Conservation (phyloP, 2,113 vertebrate genomes). For the Sylvietta virens region DNA sequence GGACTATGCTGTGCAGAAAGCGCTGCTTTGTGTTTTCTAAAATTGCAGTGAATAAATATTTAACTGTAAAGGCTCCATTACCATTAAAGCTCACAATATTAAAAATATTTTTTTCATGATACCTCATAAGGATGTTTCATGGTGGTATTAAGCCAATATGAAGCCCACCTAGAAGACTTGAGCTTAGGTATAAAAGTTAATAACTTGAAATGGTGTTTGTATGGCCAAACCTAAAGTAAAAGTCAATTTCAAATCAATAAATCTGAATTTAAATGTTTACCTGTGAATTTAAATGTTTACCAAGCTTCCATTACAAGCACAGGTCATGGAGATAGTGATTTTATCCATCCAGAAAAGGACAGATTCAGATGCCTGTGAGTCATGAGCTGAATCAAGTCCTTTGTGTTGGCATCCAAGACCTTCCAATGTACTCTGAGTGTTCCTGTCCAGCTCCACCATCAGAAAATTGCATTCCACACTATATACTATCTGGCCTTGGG, state of each 20-base stretch:
- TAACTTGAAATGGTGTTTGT: background rate
- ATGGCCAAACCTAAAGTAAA: background rate
- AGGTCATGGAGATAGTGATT: background rate
- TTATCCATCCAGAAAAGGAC: background rate
- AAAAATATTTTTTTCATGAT: background rate
- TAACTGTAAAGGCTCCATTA: background rate
- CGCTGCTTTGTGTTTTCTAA: background rate
- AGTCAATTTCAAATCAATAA: background rate
- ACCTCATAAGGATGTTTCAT: background rate
- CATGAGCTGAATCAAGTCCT: background rate
- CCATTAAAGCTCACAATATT: background rate
- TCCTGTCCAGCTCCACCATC: background rate
- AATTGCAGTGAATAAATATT: background rate
- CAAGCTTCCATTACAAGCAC: background rate
- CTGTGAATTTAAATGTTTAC: background rate
- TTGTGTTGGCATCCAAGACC: background rate
- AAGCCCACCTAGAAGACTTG: background rate
- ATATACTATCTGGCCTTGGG: background rate
- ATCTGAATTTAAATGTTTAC: background rate
- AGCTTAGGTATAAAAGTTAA: background rate
- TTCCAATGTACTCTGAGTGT: background rate
- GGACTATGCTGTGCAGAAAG: background rate
- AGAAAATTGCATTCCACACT: background rate
- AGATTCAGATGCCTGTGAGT: background rate
- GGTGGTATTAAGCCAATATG: accelerated